Evolutionary conservation across 2,888 invertebrate genomes (phyloP).

Genomic region (Lagria hirta): DNA sequence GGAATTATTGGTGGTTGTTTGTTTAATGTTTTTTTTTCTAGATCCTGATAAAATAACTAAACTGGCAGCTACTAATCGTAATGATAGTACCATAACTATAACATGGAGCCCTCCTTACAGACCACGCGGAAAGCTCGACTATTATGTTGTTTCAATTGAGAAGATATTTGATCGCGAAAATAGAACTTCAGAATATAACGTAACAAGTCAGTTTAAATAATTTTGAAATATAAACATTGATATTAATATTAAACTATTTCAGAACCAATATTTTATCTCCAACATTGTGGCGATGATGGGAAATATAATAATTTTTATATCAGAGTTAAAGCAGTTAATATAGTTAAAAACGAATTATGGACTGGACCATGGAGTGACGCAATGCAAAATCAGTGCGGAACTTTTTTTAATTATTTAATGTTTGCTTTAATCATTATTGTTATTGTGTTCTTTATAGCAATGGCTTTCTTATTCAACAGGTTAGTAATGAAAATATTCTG

Average conservation of each 20-base stretch:
- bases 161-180: constrained; percentile 37
- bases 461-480: constrained; percentile 30
- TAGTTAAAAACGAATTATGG: constrained; percentile 34
- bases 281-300: constrained; percentile 38
- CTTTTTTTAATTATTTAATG: constrained; percentile 26
- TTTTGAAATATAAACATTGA: constrained; percentile 1
- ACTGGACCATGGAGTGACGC: constrained; percentile 49
- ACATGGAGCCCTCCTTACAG: constrained; percentile 55
- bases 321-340: constrained; percentile 50
- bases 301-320: constrained; percentile 38
- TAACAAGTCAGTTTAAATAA: constrained; percentile 31
- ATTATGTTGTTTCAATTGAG: constrained; percentile 57
- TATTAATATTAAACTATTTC: constrained; percentile 20
- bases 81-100: constrained; percentile 54
- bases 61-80: constrained; percentile 52
- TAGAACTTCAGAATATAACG: constrained; percentile 34
- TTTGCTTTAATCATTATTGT: constrained; percentile 26
- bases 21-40: constrained; percentile 20
- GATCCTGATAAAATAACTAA: constrained; percentile 43
- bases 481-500: constrained; percentile 27
- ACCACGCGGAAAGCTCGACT: constrained; percentile 55
- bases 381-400: constrained; percentile 39
- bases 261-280: constrained; percentile 26
- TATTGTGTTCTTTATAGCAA: constrained; percentile 21
- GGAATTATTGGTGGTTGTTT: constrained; percentile 1